Evolutionary conservation across 1,140 invertebrate genomes (phyloP).

Genomic region (Dinoponera quadriceps): DNA sequence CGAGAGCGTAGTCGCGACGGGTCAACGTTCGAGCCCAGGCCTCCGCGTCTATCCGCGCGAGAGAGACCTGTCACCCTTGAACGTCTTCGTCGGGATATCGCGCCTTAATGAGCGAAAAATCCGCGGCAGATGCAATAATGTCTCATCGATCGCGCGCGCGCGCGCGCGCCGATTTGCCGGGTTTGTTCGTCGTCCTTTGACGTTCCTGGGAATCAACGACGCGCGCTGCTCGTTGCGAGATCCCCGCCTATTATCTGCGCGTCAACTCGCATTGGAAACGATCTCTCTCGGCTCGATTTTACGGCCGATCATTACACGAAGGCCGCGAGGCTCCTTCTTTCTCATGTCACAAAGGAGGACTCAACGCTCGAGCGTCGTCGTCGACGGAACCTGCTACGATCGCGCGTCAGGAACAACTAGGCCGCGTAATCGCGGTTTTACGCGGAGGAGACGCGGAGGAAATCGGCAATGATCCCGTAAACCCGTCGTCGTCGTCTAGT

Average conservation of each 20-base stretch:
- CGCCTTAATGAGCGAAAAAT: conserved; percentile 65
- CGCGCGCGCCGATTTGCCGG: conserved; percentile 35
- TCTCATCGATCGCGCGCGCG: conserved; percentile 19
- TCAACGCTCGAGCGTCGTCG: neutral
- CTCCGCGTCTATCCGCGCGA: conserved; percentile 38
- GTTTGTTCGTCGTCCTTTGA: conserved; percentile 10
- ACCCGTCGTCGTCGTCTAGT: neutral
- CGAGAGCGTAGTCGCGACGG: neutral
- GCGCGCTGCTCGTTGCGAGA: conserved; percentile 7
- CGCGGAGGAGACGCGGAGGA: neutral
- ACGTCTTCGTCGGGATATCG: conserved; percentile 61
- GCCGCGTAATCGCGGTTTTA: neutral
- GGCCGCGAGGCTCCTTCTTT: neutral
- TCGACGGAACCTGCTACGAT: neutral
- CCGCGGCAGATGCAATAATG: too few species aligned
- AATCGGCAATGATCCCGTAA: neutral
- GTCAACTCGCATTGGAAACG: neutral
- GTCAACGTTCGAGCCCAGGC: conserved; percentile 56
- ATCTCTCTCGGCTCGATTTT: neutral
- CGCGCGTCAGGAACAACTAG: neutral
- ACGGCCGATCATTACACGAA: neutral
- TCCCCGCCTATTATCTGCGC: neutral
- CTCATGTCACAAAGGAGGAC: neutral
- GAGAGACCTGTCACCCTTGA: conserved; percentile 75
- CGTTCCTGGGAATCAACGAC: conserved; percentile 8